These are phyloP conservation scores for Atopsyche davidsoni DNA, from an alignment of 1,140 invertebrate genomes.

Conservation along the genomic window DNA sequence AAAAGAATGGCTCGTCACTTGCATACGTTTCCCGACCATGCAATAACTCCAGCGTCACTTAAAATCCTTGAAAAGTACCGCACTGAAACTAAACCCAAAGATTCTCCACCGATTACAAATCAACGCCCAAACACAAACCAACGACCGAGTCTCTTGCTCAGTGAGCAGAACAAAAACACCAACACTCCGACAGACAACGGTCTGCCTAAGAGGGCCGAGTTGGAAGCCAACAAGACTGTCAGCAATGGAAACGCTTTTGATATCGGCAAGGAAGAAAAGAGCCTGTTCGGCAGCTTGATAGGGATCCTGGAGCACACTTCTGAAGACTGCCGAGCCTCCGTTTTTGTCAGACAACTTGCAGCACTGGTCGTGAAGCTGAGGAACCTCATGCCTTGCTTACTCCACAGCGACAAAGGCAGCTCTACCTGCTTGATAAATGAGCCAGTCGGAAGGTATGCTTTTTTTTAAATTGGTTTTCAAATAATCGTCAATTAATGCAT, in stretches of 20 bases:
- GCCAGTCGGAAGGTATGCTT: conserved; percentile 23
- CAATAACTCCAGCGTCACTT: conserved; percentile 12
- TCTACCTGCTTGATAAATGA: conserved; percentile 22
- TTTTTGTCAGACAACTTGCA: conserved; percentile 24
- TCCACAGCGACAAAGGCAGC: conserved; percentile 13
- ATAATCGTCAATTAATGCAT: too few relatives aligned
- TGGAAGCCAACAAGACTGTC: conserved; percentile 1
- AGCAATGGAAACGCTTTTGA: conserved; percentile 10
- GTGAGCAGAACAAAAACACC: conserved; percentile 5
- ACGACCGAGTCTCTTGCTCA: background rate
- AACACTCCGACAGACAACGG: background rate
- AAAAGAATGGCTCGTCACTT: conserved; percentile 23
- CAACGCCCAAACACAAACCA: conserved; percentile 6
- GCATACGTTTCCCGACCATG: conserved; percentile 18
- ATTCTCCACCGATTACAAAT: too few relatives aligned
- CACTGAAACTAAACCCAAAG: conserved; percentile 16
- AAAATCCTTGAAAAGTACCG: conserved; percentile 21
- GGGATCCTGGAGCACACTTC: conserved; percentile 19
- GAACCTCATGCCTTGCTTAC: conserved; percentile 23
- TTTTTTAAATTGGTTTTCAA: background rate
- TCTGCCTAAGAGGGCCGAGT: background rate
- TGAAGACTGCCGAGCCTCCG: conserved; percentile 16
- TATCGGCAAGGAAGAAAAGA: conserved; percentile 19
- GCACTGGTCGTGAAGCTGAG: conserved; percentile 17
- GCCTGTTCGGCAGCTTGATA: conserved; percentile 20